Conservation (phyloP, 2,797 vertebrate genomes). For the Clarias fuscus region DNA sequence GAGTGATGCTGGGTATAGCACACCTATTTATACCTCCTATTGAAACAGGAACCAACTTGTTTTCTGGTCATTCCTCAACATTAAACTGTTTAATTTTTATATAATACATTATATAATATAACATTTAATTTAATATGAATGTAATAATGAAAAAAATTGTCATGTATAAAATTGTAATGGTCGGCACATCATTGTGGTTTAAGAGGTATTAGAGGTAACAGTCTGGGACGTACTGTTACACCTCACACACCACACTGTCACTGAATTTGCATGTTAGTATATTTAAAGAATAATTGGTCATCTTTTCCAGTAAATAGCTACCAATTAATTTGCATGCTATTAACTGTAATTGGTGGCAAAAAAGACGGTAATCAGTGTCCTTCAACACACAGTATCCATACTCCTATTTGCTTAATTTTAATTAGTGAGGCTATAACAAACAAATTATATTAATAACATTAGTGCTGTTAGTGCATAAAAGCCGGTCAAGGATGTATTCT, state of each 20-base stretch:
- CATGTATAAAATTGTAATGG: neutral
- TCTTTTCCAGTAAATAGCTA: slow-evolving; percentile 41
- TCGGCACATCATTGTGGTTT: neutral
- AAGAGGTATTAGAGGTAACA: neutral
- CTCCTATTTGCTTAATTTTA: slow-evolving; percentile 20
- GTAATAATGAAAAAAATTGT: no score
- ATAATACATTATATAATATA: no score
- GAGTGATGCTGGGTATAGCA: no score
- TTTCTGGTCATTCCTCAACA: neutral
- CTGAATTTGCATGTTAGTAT: slow-evolving; percentile 44
- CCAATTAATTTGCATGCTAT: slow-evolving; percentile 46
- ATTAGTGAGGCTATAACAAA: slow-evolving; percentile 23
- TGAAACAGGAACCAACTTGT: neutral
- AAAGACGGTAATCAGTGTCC: slow-evolving; percentile 26
- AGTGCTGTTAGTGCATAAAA: neutral
- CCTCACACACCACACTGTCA: neutral
- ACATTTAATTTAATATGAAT: neutral
- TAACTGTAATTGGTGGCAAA: slow-evolving; percentile 42
- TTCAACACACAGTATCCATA: slow-evolving; percentile 24
- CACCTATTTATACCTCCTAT: neutral
- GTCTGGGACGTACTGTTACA: neutral
- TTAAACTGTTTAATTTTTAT: neutral
- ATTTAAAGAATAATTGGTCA: slow-evolving; percentile 43
- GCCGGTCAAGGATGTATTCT: neutral
- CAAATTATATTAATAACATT: neutral